A percentile compares a stretch with the other conserved stretches of the same genome.
Conservation (phyloP, 2,113 vertebrate species). For the Pterocles orientalis region DNA sequence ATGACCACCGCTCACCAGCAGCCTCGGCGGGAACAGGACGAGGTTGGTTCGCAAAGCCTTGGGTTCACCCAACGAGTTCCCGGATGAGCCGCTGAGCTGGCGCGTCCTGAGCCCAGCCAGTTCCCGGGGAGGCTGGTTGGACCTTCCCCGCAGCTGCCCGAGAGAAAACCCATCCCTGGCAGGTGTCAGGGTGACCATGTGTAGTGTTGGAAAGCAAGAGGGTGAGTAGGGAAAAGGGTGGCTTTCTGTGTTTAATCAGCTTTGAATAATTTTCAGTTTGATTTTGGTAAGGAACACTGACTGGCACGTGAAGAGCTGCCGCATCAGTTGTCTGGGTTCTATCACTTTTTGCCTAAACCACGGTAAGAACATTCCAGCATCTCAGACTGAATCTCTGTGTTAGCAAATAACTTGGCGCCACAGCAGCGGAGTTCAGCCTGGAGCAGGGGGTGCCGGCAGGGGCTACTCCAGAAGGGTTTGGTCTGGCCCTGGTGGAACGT, state of each 20-base stretch:
- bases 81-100: not conserved
- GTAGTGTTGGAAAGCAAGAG: not conserved
- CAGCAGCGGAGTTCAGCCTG: fast-evolving
- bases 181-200: fast-evolving
- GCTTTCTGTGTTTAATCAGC: not conserved
- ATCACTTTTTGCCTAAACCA: not conserved
- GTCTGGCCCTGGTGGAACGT: not conserved
- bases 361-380: fast-evolving
- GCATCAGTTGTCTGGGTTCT: not conserved
- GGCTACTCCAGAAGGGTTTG: not conserved
- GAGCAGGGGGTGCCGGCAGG: not conserved
- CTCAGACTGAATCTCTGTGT: fast-evolving
- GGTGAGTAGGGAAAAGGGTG: fast-evolving
- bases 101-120: not conserved
- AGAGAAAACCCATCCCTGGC: not conserved
- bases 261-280: not conserved
- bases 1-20: fast-evolving
- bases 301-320: not conserved
- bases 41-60: not conserved
- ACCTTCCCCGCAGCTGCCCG: fast-evolving
- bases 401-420: not conserved
- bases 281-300: not conserved
- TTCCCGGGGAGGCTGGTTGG: not conserved
- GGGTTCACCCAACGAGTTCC: not conserved
- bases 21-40: not conserved